Evolutionary conservation across 2,797 vertebrate genomes (phyloP).

Genomic region (Tympanoctomys barrerae): DNA sequence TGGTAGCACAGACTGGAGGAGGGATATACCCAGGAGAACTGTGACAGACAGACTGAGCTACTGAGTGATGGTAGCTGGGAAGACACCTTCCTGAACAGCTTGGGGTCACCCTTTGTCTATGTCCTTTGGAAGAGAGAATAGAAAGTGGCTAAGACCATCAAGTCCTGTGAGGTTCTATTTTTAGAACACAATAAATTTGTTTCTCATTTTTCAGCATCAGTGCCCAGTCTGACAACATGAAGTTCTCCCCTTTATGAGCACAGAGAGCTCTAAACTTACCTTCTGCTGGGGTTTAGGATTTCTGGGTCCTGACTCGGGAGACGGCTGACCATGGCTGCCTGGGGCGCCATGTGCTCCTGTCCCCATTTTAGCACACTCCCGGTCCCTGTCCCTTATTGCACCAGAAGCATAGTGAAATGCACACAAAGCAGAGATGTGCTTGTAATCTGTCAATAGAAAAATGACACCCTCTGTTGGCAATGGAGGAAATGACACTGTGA

Average conservation of each 20-base stretch:
- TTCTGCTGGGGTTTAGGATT: background rate
- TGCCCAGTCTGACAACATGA: background rate
- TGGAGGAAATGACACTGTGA: constrained; percentile 59
- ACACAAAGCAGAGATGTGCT: constrained; percentile 39
- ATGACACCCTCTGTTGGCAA: constrained; percentile 71
- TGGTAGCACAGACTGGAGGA: too few species aligned
- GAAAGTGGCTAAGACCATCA: background rate
- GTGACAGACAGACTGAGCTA: background rate
- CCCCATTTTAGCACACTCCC: background rate
- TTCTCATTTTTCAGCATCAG: constrained; percentile 26
- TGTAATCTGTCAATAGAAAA: constrained; percentile 13
- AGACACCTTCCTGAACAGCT: background rate
- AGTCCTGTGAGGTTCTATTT: background rate
- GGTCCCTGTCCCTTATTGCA: background rate
- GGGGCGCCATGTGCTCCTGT: background rate
- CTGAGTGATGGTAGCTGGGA: background rate
- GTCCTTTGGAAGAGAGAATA: background rate
- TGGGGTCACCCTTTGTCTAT: rapidly evolving
- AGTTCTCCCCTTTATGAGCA: background rate
- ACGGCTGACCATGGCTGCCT: background rate
- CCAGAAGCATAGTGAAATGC: background rate
- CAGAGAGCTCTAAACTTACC: background rate
- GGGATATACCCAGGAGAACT: background rate
- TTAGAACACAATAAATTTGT: background rate
- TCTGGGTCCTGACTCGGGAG: background rate